A percentile compares a stretch with the other conserved stretches of the same genome.
Conservation (phyloP, 2,888 invertebrate species). For the Cosmopolites sordidus region DNA sequence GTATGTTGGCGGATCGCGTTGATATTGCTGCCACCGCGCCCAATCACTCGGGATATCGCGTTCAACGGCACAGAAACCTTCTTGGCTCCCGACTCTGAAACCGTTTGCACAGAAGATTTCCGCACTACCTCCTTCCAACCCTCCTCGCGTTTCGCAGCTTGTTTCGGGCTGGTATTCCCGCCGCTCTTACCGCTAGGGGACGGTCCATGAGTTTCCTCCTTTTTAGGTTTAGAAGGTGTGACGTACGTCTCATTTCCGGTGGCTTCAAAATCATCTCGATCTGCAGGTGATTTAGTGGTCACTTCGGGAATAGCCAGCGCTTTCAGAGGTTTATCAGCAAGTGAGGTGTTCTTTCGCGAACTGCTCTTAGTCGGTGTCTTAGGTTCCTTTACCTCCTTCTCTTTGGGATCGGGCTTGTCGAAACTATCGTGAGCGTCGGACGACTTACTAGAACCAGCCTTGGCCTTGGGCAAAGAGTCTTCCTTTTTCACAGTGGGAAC, state of each 20-base stretch:
- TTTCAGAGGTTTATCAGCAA: conserved; percentile 13
- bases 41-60: conserved; percentile 95
- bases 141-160: conserved; percentile 71
- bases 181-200: conserved; percentile 33
- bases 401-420: conserved; percentile 20
- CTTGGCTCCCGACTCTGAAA: conserved; percentile 62
- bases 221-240: conserved; percentile 48
- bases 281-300: conserved; percentile 60
- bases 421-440: conserved; percentile 16
- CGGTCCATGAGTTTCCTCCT: conserved; percentile 26
- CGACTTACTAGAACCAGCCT: conserved; percentile 35
- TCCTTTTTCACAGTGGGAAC: conserved; percentile 24
- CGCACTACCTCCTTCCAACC: conserved; percentile 90
- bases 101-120: conserved; percentile 53
- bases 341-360: conserved; percentile 19
- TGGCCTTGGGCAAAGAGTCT: conserved; percentile 25
- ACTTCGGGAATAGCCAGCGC: conserved; percentile 52
- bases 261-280: conserved; percentile 69
- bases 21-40: conserved; percentile 95
- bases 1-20: conserved; percentile 96
- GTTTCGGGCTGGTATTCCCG: conserved; percentile 58
- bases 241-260: conserved; percentile 62
- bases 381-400: conserved; percentile 27
- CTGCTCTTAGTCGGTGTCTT: conserved; percentile 28
- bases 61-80: conserved; percentile 92